Conservation (phyloP, 2,113 vertebrate species). For the Phyllopteryx taeniolatus region DNA sequence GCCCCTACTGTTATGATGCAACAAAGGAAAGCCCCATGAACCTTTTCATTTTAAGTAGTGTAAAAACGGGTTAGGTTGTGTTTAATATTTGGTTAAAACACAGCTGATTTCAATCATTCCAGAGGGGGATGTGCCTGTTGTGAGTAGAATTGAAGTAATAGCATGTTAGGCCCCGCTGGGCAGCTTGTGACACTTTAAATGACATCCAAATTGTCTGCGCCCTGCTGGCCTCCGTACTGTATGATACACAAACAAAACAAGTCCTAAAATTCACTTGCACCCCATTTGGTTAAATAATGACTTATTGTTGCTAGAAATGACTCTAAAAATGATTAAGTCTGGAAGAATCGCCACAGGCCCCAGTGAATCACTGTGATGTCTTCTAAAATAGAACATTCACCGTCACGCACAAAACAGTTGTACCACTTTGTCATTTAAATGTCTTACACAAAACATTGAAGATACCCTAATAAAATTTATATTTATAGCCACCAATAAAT, state of each 20-base stretch:
- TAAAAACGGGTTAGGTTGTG: neutral
- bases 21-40: neutral
- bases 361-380: neutral
- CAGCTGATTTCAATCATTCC: constrained; percentile 8
- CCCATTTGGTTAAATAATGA: constrained; percentile 8
- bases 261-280: neutral
- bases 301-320: constrained; percentile 2
- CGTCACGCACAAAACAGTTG: constrained; percentile 1
- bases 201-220: constrained; percentile 23
- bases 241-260: constrained; percentile 16
- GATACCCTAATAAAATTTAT: neutral
- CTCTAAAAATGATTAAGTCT: neutral
- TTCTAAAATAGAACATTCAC: neutral
- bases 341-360: neutral
- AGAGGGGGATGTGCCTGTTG: constrained; percentile 24
- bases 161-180: constrained; percentile 20
- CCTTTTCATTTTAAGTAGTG: neutral
- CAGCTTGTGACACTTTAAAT: constrained; percentile 31
- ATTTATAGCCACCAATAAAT: constrained; percentile 12
- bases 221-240: constrained; percentile 7
- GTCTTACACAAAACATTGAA: neutral
- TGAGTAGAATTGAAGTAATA: constrained; percentile 46
- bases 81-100: constrained; percentile 3
- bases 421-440: neutral
- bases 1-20: constrained; percentile 8